phyloP scores from a whole-genome alignment of 2,113 vertebrate genomes.

The Siphamia tubifer region DNA sequence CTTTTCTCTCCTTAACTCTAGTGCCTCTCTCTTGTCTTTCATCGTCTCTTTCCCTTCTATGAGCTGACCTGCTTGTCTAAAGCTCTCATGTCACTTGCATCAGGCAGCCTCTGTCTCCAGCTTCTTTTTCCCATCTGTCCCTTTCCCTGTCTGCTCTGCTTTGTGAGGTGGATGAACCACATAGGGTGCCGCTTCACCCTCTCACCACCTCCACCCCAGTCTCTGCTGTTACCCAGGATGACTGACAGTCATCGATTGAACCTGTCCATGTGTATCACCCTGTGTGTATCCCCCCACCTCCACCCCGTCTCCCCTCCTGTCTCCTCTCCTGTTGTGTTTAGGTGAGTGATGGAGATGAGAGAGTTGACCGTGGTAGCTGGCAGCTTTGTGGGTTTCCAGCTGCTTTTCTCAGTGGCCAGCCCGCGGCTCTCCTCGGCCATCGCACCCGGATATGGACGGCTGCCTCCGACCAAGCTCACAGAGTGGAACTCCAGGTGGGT shows the following conservation, averaged over 20 bases:
- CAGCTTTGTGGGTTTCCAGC: constrained; percentile 82
- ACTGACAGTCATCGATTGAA: constrained; percentile 46
- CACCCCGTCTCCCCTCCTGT: background rate
- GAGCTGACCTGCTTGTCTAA: constrained; percentile 22
- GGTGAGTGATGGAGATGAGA: constrained; percentile 83
- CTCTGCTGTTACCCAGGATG: constrained; percentile 22
- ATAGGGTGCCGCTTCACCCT: background rate
- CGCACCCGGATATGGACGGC: constrained; percentile 59
- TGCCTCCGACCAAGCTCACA: constrained; percentile 72
- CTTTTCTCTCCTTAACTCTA: background rate
- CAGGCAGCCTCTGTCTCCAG: constrained; percentile 25
- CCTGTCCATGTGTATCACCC: constrained; percentile 40
- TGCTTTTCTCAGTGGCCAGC: constrained; percentile 77
- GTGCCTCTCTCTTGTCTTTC: background rate
- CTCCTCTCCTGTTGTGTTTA: constrained; percentile 33
- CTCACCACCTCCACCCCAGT: background rate
- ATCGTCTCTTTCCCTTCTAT: background rate
- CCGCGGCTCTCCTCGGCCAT: constrained; percentile 71
- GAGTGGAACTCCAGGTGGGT: constrained; percentile 86
- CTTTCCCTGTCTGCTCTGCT: constrained; percentile 8
- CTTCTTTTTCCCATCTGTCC: constrained; percentile 6
- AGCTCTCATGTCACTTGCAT: constrained; percentile 36
- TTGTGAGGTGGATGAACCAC: constrained; percentile 4
- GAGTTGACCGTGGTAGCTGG: constrained; percentile 80
- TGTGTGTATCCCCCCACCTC: background rate